Conservation (phyloP, 2,888 invertebrate genomes). For the Drosophila hamatofila region DNA sequence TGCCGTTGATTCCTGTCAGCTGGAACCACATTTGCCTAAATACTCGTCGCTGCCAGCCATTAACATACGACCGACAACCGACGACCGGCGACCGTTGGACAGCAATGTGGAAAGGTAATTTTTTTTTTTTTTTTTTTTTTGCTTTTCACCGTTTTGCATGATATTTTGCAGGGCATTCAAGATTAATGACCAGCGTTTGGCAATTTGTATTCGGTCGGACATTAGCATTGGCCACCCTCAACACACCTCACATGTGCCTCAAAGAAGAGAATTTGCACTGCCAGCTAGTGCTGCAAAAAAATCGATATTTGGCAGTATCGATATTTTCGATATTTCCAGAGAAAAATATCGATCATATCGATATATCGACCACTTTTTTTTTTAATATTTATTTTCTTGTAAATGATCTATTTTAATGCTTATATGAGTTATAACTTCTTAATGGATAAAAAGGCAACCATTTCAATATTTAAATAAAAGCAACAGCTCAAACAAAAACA, state of each 20-base stretch:
- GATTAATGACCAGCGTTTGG: constrained; percentile 65
- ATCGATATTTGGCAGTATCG: no score
- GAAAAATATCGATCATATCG: no score
- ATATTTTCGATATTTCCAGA: no score
- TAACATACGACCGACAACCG: constrained; percentile 28
- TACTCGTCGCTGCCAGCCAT: constrained; percentile 46
- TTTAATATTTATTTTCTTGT: no score
- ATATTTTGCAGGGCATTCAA: constrained; percentile 49
- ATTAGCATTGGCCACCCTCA: constrained; percentile 11
- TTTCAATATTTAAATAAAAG: no score
- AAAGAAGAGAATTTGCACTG: constrained; percentile 18
- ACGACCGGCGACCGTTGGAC: constrained; percentile 1
- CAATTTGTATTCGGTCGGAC: constrained; percentile 32
- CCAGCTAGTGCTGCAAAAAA: no score
- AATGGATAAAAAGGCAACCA: no score
- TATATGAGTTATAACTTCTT: no score
- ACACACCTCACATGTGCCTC: neutral
- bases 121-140: neutral
- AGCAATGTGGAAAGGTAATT: constrained; percentile 3
- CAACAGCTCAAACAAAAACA: no score
- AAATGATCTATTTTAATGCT: no score
- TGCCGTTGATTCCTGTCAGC: constrained; percentile 6
- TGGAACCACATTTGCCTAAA: constrained; percentile 62
- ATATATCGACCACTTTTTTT: no score
- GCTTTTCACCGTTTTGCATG: constrained; percentile 43